phyloP scores from a whole-genome alignment of 30 jellyfish, hydroid and myxozoan species.

The Morbakka virulenta region DNA sequence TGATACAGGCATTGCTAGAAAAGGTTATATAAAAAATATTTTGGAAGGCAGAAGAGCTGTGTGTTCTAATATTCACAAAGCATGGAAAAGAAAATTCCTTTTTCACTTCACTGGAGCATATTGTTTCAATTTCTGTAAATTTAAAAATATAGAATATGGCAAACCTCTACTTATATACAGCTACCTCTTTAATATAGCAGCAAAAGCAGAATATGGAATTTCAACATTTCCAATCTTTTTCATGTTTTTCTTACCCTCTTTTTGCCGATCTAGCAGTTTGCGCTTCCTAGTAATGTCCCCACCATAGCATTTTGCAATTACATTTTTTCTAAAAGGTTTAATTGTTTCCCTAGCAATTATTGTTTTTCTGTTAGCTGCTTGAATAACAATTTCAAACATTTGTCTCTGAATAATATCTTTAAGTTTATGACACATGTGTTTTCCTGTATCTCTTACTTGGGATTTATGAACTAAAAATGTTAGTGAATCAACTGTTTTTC shows the following conservation, averaged over 20 bases:
- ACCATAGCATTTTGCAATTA: constrained; percentile 96
- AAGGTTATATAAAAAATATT: no score
- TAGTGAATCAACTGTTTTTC: constrained; percentile 81
- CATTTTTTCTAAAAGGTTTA: constrained; percentile 80
- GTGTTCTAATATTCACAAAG: no score
- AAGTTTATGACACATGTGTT: constrained; percentile 50
- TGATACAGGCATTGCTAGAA: no score
- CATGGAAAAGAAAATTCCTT: no score
- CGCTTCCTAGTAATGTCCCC: constrained; percentile 95
- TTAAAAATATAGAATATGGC: no score
- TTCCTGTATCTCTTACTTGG: constrained; percentile 54
- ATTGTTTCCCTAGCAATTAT: constrained; percentile 85
- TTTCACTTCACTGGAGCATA: no score
- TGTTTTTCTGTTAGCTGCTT: constrained; percentile 75
- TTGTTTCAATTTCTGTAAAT: no score
- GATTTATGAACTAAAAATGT: constrained; percentile 66
- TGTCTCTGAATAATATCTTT: constrained; percentile 67
- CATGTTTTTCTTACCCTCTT: constrained; percentile 89
- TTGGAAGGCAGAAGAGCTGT: no score
- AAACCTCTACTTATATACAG: no score
- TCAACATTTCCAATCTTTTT: constrained; percentile 90
- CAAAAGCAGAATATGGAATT: constrained; percentile 83
- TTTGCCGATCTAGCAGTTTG: constrained; percentile 81
- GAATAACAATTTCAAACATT: constrained; percentile 84
- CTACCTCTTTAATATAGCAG: constrained; percentile 68